These are phyloP conservation scores for human DNA, from an alignment of 2,113 vertebrate genomes.

Conservation along the genomic window DNA sequence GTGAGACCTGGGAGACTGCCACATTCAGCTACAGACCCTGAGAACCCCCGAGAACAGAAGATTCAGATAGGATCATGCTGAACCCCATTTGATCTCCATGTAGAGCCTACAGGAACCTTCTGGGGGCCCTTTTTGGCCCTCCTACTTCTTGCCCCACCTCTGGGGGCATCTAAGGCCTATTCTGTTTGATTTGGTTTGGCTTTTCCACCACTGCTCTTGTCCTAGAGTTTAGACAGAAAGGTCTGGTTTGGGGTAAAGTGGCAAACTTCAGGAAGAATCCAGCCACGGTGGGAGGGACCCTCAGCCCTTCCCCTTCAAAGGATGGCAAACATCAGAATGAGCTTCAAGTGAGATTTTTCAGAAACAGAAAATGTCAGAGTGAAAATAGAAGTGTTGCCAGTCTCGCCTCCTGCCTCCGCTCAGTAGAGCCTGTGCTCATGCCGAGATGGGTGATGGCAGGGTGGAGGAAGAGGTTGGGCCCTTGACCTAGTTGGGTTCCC, in stretches of 20 bases:
- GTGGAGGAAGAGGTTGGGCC: neutral
- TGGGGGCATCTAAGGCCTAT: neutral
- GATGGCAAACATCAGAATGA: neutral
- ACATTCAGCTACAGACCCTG: neutral
- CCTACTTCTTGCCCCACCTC: neutral
- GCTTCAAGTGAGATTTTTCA: neutral
- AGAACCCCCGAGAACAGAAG: neutral
- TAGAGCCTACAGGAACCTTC: fast-evolving
- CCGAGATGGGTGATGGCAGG: neutral
- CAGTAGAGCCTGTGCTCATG: fast-evolving
- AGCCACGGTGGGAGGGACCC: neutral
- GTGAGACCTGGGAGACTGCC: neutral
- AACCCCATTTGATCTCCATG: fast-evolving
- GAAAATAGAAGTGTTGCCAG: neutral
- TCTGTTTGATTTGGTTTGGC: neutral
- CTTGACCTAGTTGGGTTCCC: neutral
- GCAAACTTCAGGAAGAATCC: neutral
- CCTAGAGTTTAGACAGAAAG: neutral
- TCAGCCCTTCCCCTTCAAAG: neutral
- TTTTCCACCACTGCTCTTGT: neutral
- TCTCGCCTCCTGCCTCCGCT: neutral
- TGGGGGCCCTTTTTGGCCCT: neutral
- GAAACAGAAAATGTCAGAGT: constrained; percentile 14
- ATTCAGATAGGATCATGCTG: neutral
- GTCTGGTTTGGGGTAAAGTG: no score